phyloP scores from a whole-genome alignment of 2,888 invertebrate species.

The Barypeithes pellucidus region DNA sequence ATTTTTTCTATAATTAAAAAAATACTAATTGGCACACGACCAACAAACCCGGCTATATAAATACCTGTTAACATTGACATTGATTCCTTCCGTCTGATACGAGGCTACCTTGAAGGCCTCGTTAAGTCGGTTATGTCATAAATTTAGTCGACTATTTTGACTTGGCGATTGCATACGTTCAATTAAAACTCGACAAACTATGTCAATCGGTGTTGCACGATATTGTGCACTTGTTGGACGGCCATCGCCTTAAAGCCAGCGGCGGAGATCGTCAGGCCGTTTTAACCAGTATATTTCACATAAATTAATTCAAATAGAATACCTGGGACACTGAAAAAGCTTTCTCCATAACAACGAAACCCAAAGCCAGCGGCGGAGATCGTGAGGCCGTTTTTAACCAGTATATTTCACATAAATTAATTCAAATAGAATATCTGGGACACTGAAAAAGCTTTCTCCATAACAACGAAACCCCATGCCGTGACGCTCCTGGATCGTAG shows the following conservation, averaged over 20 bases:
- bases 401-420: too few relatives aligned
- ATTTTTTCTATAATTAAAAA: too few relatives aligned
- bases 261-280: neutral
- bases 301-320: too few relatives aligned
- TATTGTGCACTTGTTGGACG: slow-evolving; percentile 35
- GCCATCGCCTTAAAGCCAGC: neutral
- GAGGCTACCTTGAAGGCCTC: slow-evolving; percentile 26
- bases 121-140: slow-evolving; percentile 28
- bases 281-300: too few relatives aligned
- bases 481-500: too few relatives aligned
- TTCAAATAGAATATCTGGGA: too few relatives aligned
- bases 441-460: too few relatives aligned
- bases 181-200: slow-evolving; percentile 40
- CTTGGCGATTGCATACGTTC: slow-evolving; percentile 32
- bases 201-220: slow-evolving; percentile 41
- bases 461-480: too few relatives aligned
- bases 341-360: too few relatives aligned
- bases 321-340: too few relatives aligned
- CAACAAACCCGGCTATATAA: slow-evolving; percentile 8
- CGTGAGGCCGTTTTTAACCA: neutral
- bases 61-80: slow-evolving; percentile 21
- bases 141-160: slow-evolving; percentile 24
- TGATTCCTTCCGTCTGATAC: slow-evolving; percentile 9
- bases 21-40: too few relatives aligned
- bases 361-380: slow-evolving; percentile 14